Base-by-base conservation (phyloP, 2,888 invertebrate genomes). In the Norana najaformis region DNA sequence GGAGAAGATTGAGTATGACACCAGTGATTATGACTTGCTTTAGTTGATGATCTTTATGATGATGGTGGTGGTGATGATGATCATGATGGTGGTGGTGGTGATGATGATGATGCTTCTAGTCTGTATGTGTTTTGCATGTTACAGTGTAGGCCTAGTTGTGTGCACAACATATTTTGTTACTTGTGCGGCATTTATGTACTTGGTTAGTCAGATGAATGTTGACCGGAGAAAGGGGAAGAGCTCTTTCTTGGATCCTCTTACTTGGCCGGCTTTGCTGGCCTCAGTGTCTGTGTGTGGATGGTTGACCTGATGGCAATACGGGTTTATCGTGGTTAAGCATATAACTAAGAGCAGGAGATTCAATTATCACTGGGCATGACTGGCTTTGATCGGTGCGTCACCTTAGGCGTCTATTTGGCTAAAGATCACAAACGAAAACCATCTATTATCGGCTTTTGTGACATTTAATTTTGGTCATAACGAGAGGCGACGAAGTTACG, bases 401-500 rank as follows among this genome's bases (percentile, higher is more conserved):
- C 88, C 88, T 34, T 88, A 34, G 47, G 41, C 39, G 34, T 88
- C 88, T 39, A 4, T 20, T 35, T 53, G 69, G 53, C 89, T 47
- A 89, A 41, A 89, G 53, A 53, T 41, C 89, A 47, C 82, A 89
- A 69, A 89, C 53, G 89, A 69, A 89, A 69, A 35, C 53, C 89
- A 89, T 89, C 69, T 69, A 89, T 89, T 89, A 89, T 89, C 89
- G 69, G 41, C 35, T 69, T 37, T 53, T 34, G 89, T 89, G 89
- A 89, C 89, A 89, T 89, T 89, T 69, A 89, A 89, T 89, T 89
- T 89, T 69, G 89, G 35, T 69, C 89, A 34, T 37, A 69, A 37
- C 37, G 69, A 69, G 35, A 34, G 37, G 69, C 53, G 53, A 30
- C 36, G 85, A 85, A 85, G 85, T 85, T 85, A 85, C 85, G 35